Base-by-base conservation (phyloP, 2,888 invertebrate species). In the Eudasyphora cyanicolor region DNA sequence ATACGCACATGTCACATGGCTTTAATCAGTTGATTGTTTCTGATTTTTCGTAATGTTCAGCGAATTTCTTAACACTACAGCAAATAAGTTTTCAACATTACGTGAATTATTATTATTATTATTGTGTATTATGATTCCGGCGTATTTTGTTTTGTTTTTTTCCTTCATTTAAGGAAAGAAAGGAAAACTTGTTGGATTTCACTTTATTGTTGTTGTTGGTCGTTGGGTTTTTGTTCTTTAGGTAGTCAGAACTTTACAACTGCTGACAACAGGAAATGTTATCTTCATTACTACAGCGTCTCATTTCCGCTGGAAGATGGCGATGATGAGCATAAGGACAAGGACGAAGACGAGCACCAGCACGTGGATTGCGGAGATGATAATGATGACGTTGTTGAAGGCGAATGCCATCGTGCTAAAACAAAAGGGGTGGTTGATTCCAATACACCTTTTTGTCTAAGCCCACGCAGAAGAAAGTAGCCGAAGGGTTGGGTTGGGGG, bases 261-360 rank as follows among this genome's bases (percentile, higher is more conserved):
- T 88, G 89, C 89, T 89, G 89, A 89, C 89, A 88, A 87, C 85
- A 88, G 88, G 87, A 89, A 89, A 88, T 88, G 88, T 88, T 89
- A 89, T 89, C 89, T 88, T 89, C 89, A 89, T 89, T 88, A 88
- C 87, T 85, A 87, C 89, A 89, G 88, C 87, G 81, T 79, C 87
- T 87, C 86, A 87, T 86, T 88, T 87, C 86, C 87, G 85, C 78
- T 75, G 19, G 35, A 32, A 60, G 35, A 67, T 24, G 64, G 62
- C 57, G 62, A 17, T 5, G 24, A 69, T 27, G 27, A 51, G n/a
- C n/a, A n/a, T n/a, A n/a, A n/a, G 19, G 7, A 6, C 6, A 32
- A 19, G 17, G 17, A 45, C 3, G 12, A n/a, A 45, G 1, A 17
- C n/a, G n/a, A n/a, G n/a, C n/a, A n/a, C n/a, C n/a, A n/a, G n/a